Percentiles rank a stretch among this genome's conserved stretches.
Conservation (phyloP, 2,113 vertebrate genomes). For the Psammodynastes pulverulentus region DNA sequence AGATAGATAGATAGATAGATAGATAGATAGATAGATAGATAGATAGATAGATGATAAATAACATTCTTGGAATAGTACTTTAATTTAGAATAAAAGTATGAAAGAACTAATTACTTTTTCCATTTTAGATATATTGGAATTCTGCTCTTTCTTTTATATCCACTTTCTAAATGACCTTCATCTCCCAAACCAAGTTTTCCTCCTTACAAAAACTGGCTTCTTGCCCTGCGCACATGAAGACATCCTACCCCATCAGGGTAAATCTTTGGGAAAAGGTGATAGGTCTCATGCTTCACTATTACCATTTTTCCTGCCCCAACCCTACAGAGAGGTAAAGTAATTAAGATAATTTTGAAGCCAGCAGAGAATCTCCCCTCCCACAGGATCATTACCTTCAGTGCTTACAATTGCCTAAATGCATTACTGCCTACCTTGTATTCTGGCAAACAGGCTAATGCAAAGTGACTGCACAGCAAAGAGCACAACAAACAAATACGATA, state of each 20-base stretch:
- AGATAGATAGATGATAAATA: neutral
- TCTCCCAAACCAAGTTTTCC: neutral
- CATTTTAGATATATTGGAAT: neutral
- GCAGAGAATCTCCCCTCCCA: neutral
- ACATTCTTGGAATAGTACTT: neutral
- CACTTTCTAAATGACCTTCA: neutral
- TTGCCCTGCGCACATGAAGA: neutral
- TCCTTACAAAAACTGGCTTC: neutral
- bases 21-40: too few species aligned
- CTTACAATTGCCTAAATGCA: neutral
- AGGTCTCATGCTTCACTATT: neutral
- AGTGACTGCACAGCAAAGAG: constrained; percentile 11
- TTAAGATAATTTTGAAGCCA: neutral
- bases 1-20: too few species aligned
- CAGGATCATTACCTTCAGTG: neutral
- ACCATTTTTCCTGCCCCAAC: neutral
- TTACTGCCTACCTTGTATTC: neutral
- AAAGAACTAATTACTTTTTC: neutral
- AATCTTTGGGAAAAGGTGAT: neutral
- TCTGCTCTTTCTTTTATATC: too few species aligned
- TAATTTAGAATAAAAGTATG: neutral
- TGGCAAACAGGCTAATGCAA: constrained; percentile 8
- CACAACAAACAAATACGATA: constrained; percentile 4
- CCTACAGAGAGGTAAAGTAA: neutral
- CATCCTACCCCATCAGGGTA: neutral